Evolutionary conservation across 2,797 vertebrate species (phyloP), one percentile per base, ranked within the genome.

Genomic region (Chaenodraco wilsoni): DNA sequence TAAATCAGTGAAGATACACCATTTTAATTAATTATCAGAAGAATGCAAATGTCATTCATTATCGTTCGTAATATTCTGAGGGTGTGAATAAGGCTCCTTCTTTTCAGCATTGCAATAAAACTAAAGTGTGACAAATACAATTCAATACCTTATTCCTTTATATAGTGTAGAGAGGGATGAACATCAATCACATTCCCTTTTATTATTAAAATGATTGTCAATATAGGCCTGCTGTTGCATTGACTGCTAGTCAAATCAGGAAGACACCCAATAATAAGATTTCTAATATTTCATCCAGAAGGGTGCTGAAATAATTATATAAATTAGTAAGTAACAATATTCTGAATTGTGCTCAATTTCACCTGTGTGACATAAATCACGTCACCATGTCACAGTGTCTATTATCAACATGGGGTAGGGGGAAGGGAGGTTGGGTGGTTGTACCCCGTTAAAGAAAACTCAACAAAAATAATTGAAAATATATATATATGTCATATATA

Each of bases 271-370:
- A 11, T 60, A 69, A 72, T 33, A 41, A 43, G 4, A 49, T 8
- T 31, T 66, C 2, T 69, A 44, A 69, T 65, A 71, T 76, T 54
- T 69, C 69, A 51, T 33, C 16, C 19, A 73, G 37, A 44, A 66
- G 43, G n/a, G 33, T 21, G 6, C 12, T 44, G 21, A 49, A 61
- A 37, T 58, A 0, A 68, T 57, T 12, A 31, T 14, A 62, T 11
- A 44, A 4, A 57, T 57, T 12, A 46, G 10, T 46, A 14, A 13
- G 49, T 37, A 62, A 54, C 13, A 52, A 46, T 52, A 58, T 65
- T 33, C 27, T 12, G 12, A 45, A 61, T 13, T 67, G n/a, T 2
- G 31, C 52, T 72, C 0, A 51, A 31, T 79, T 57, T 56, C 5
- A 54, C 9, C 3, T 9, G 12, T 0, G 7, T 21, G 55, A 71